phyloP scores from a whole-genome alignment of 2,113 vertebrate genomes.

The Gnathonemus longibarbis region DNA sequence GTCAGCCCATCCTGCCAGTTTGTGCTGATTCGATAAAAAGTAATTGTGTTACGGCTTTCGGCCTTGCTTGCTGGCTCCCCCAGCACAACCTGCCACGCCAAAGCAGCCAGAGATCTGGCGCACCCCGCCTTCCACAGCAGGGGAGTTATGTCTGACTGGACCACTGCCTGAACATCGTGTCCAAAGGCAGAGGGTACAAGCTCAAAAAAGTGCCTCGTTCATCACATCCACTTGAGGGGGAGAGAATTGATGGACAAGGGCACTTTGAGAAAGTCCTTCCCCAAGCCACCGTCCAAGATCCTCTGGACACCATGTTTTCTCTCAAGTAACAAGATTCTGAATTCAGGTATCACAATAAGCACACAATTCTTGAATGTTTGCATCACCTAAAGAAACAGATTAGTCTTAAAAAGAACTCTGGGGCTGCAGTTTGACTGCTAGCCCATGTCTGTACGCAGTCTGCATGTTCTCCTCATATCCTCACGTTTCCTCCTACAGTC shows the following conservation, averaged over 20 bases:
- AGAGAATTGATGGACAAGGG: background rate
- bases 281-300: background rate
- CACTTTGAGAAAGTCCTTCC: background rate
- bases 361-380: background rate
- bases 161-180: background rate
- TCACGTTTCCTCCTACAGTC: background rate
- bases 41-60: slow-evolving; percentile 45
- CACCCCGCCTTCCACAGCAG: background rate
- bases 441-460: background rate
- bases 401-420: background rate
- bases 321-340: background rate
- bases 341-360: background rate
- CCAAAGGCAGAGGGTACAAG: background rate
- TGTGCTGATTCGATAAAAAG: slow-evolving; percentile 59
- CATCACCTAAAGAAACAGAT: background rate
- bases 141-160: background rate
- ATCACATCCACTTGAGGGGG: background rate
- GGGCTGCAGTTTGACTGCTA: background rate
- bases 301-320: background rate
- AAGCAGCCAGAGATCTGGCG: background rate
- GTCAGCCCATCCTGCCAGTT: slow-evolving; percentile 41
- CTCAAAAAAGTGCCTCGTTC: background rate
- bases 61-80: slow-evolving; percentile 25
- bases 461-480: background rate
- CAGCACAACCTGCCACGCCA: background rate